Evolutionary conservation across 2,888 invertebrate genomes (phyloP), one percentile per base, ranked within the genome.

Genomic region (Lingula anatina): DNA sequence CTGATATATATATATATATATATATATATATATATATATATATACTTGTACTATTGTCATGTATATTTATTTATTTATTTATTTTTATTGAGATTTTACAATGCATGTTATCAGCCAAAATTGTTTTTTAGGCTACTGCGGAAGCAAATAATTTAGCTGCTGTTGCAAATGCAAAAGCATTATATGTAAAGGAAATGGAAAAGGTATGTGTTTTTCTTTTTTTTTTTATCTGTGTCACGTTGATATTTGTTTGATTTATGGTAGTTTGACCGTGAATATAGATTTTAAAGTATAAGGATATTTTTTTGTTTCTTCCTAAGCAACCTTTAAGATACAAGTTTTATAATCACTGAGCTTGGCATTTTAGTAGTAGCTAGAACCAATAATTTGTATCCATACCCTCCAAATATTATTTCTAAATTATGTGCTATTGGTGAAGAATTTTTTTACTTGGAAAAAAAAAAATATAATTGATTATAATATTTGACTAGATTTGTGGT

Each of bases 81-180:
- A n/a, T n/a, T n/a, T n/a, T n/a, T n/a, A n/a, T n/a, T n/a, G n/a
- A n/a, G n/a, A n/a, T n/a, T n/a, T n/a, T n/a, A n/a, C n/a, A n/a
- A n/a, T n/a, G n/a, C n/a, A n/a, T n/a, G n/a, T n/a, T n/a, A n/a
- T n/a, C n/a, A n/a, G n/a, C n/a, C n/a, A n/a, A n/a, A n/a, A n/a
- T n/a, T n/a, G n/a, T n/a, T n/a, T n/a, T n/a, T n/a, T 50, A 90
- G 89, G 97, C 99, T 38, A 99, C 99, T 31, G 97, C 97, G 0
- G 97, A 99, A 80, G 99, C 97, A 0, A 99, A 99, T 79, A 99
- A 99, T 79, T 81, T 99, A 60, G 89, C 95, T 35, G 97, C 96
- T 1, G 92, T 96, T 26, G 92, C 94, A 7, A 87, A 88, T 64
- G 92, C 96, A 18, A 93, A 90, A 77, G 95, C 95, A 60, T 81